These are phyloP conservation scores for Gryon sp. DNA, from an alignment of 1,140 invertebrate genomes.

Conservation along the genomic window DNA sequence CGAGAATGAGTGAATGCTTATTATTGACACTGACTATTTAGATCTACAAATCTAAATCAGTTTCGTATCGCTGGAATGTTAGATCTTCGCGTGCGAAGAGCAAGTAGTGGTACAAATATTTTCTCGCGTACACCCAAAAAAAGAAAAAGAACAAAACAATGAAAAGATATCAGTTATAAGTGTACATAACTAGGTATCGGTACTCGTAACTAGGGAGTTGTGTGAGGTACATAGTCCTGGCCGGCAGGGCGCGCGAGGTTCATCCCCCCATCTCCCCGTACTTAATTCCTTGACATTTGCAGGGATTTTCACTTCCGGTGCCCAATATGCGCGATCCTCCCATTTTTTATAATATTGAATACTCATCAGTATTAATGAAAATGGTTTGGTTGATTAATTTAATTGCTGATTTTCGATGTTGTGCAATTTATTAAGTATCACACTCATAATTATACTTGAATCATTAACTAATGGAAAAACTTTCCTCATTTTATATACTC, in stretches of 20 bases:
- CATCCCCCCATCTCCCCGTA: constrained; percentile 78
- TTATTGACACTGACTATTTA: constrained; percentile 38
- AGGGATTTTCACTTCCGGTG: constrained; percentile 60
- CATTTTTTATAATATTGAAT: constrained; percentile 23
- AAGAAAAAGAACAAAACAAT: background rate
- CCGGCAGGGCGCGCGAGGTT: constrained; percentile 79
- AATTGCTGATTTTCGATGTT: constrained; percentile 31
- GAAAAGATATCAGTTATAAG: too few species aligned
- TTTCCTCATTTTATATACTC: background rate
- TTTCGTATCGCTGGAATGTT: too few species aligned
- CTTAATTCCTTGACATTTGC: constrained; percentile 65
- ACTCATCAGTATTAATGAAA: constrained; percentile 15
- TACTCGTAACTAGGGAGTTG: constrained; percentile 81
- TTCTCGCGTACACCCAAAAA: constrained; percentile 46
- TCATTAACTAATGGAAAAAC: too few species aligned
- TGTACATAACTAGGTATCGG: constrained; percentile 78
- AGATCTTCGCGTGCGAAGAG: constrained; percentile 38
- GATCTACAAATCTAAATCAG: background rate
- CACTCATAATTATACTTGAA: constrained; percentile 17
- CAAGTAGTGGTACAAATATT: constrained; percentile 21
- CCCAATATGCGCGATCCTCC: constrained; percentile 56
- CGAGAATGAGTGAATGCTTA: constrained; percentile 63
- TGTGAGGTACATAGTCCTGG: constrained; percentile 80
- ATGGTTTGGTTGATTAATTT: constrained; percentile 1
- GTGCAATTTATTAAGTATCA: constrained; percentile 45